These are phyloP conservation scores for Anhinga anhinga DNA, from an alignment of 2,113 vertebrate species.

Conservation along the genomic window DNA sequence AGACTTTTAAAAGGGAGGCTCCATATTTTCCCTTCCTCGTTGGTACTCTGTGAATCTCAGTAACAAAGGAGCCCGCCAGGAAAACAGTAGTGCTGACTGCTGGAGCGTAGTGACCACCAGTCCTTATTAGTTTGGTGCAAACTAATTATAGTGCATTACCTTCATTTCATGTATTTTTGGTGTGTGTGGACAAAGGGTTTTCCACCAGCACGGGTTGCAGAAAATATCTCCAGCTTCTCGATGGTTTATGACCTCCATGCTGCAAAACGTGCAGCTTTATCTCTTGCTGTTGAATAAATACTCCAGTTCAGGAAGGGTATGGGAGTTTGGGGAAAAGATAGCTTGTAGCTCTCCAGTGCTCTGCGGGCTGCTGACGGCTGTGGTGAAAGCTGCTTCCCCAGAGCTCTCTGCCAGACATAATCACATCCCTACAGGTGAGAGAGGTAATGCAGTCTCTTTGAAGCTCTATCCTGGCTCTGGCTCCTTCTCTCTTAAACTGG, in stretches of 20 bases:
- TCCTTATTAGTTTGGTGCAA: background rate
- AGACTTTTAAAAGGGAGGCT: conserved; percentile 26
- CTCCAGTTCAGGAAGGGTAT: background rate
- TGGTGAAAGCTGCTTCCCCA: background rate
- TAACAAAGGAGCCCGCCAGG: conserved; percentile 9
- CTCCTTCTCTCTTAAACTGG: background rate
- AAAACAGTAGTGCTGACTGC: background rate
- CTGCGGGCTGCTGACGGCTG: background rate
- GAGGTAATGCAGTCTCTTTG: background rate
- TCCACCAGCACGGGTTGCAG: background rate
- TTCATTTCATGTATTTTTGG: background rate
- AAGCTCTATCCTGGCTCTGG: background rate
- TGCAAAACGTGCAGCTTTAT: background rate
- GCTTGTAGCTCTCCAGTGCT: background rate
- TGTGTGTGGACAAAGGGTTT: background rate
- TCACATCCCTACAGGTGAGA: conserved; percentile 24
- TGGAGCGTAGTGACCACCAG: background rate
- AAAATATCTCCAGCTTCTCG: background rate
- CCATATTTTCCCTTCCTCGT: background rate
- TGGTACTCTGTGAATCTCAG: background rate
- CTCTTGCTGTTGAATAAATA: background rate
- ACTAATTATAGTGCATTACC: background rate
- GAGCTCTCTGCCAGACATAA: background rate
- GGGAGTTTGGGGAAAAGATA: background rate
- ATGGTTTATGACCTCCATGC: background rate